phyloP scores from a whole-genome alignment of 2,113 vertebrate genomes.

The Mixornis gularis region DNA sequence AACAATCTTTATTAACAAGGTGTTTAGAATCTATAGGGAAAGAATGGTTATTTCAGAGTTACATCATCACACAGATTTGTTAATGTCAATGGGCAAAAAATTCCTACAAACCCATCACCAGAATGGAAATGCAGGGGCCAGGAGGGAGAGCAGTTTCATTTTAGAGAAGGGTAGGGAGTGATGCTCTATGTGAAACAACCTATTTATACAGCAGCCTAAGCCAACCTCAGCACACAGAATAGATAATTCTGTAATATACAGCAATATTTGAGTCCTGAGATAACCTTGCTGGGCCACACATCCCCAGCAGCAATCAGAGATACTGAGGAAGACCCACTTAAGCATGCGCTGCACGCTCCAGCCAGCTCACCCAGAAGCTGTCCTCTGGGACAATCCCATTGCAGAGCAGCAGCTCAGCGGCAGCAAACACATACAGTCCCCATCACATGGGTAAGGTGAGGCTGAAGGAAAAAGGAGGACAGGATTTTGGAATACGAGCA shows the following conservation, averaged over 20 bases:
- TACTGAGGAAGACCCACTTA: neutral
- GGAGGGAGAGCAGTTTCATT: neutral
- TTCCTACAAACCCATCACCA: neutral
- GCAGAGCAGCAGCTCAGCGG: neutral
- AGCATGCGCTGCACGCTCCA: neutral
- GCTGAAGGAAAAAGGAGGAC: neutral
- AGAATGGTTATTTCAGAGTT: neutral
- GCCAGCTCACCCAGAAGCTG: neutral
- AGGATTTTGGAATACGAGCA: neutral
- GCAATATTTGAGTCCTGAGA: neutral
- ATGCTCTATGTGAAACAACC: neutral
- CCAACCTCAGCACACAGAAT: neutral
- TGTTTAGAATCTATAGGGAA: neutral
- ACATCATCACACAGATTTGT: neutral
- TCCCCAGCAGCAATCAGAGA: neutral
- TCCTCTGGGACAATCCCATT: neutral
- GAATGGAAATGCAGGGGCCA: neutral
- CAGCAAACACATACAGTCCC: neutral
- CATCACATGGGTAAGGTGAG: neutral
- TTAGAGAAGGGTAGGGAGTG: neutral
- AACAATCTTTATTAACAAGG: neutral
- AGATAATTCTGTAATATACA: neutral
- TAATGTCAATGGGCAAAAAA: neutral
- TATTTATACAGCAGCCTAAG: neutral
- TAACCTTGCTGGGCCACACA: neutral